Evolutionary conservation across 2,113 vertebrate genomes (phyloP).

Genomic region (Perognathus longimembris): DNA sequence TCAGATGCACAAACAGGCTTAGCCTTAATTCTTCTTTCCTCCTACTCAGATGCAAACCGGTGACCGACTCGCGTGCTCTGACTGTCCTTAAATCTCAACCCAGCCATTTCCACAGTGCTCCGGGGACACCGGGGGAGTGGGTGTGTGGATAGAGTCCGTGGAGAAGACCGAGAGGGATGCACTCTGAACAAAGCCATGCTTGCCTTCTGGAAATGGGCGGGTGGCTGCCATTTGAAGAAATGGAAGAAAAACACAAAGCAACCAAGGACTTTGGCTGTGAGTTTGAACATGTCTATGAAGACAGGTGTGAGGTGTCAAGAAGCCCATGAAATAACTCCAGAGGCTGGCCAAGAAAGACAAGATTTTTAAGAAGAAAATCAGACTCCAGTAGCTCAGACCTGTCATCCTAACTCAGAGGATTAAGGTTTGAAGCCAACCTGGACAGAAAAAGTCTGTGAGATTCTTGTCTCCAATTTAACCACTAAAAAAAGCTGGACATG

Average conservation of each 20-base stretch:
- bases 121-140: not conserved
- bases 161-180: not conserved
- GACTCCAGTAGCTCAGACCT: no score
- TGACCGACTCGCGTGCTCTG: not conserved
- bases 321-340: not conserved
- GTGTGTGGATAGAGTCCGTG: no score
- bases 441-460: no score
- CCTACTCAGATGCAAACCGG: not conserved
- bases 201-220: not conserved
- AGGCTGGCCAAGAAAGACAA: not conserved
- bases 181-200: not conserved
- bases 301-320: not conserved
- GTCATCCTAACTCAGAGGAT: no score
- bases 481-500: no score
- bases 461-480: no score
- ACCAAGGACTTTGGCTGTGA: not conserved
- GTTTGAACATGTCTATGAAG: not conserved
- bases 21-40: not conserved
- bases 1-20: not conserved
- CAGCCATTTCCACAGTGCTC: not conserved
- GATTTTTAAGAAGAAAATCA: not conserved
- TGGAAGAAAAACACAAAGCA: not conserved
- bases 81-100: not conserved
- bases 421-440: no score
- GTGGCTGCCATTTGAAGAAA: not conserved